Conservation (phyloP, 1,140 invertebrate genomes). For the Vanessa atalanta region DNA sequence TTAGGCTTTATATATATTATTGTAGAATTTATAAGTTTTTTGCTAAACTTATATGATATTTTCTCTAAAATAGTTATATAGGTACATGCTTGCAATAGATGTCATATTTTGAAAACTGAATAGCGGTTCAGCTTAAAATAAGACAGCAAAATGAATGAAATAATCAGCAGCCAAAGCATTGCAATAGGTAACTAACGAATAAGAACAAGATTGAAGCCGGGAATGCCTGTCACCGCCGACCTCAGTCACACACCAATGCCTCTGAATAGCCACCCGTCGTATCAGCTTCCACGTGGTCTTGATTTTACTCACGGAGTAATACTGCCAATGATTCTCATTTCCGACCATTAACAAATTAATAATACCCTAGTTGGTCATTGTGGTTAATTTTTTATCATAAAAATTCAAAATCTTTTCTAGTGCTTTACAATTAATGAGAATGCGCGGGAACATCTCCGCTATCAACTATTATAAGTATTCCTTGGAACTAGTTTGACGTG, state of each 20-base stretch:
- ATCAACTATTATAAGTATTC: conserved; percentile 9
- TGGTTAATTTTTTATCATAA: too few relatives aligned
- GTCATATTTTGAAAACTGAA: too few relatives aligned
- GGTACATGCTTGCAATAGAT: too few relatives aligned
- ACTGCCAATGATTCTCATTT: background rate
- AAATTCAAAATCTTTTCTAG: too few relatives aligned
- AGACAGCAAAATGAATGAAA: background rate
- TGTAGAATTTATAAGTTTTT: background rate
- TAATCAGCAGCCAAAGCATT: background rate
- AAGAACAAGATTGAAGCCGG: conserved; percentile 14
- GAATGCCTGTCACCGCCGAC: conserved; percentile 29
- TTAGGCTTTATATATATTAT: background rate
- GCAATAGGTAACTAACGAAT: background rate
- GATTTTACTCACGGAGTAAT: conserved; percentile 8
- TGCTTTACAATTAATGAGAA: too few relatives aligned
- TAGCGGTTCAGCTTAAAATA: too few relatives aligned
- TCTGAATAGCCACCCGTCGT: conserved; percentile 34
- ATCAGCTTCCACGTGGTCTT: conserved; percentile 27
- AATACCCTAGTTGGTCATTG: too few relatives aligned
- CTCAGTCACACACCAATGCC: conserved; percentile 39
- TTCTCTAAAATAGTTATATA: too few relatives aligned
- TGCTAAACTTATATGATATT: background rate
- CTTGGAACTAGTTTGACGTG: conserved; percentile 19
- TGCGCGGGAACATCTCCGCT: background rate
- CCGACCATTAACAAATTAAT: background rate